A percentile compares a stretch with the other conserved stretches of the same genome.
Evolutionary conservation across 2,113 vertebrate species (phyloP).

Genomic region (Callithrix jacchus): DNA sequence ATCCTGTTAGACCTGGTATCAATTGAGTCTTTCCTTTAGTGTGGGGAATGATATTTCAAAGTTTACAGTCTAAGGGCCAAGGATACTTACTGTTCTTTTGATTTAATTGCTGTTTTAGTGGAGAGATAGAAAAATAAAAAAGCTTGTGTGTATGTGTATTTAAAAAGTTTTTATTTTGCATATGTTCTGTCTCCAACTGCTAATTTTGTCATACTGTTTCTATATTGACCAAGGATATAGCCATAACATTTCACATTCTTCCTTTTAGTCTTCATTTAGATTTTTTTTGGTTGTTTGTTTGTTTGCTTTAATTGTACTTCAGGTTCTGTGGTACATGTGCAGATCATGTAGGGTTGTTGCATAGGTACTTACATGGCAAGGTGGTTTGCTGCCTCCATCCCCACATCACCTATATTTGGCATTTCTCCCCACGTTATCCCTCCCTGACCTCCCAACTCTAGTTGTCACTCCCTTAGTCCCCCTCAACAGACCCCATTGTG

Average conservation of each 20-base stretch:
- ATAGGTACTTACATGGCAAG: no score
- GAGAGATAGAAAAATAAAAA: not conserved
- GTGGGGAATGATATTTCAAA: not conserved
- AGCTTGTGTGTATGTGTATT: not conserved
- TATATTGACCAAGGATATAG: not conserved
- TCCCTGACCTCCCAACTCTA: no score
- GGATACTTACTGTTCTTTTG: not conserved
- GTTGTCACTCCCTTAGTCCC: no score
- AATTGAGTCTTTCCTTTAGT: not conserved
- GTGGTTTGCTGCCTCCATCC: no score
- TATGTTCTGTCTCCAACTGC: not conserved
- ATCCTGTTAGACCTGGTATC: not conserved
- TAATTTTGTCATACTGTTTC: not conserved
- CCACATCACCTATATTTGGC: no score
- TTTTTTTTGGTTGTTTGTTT: no score
- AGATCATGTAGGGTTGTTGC: no score
- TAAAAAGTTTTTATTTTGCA: not conserved
- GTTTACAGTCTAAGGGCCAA: not conserved
- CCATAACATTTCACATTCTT: not conserved
- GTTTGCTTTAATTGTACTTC: no score
- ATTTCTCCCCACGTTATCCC: no score
- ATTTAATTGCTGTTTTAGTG: not conserved
- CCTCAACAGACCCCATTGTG: no score
- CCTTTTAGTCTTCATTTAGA: not conserved
- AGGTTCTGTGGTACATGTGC: no score